Conservation (phyloP, 2,888 invertebrate genomes). For the Maniola hyperantus region DNA sequence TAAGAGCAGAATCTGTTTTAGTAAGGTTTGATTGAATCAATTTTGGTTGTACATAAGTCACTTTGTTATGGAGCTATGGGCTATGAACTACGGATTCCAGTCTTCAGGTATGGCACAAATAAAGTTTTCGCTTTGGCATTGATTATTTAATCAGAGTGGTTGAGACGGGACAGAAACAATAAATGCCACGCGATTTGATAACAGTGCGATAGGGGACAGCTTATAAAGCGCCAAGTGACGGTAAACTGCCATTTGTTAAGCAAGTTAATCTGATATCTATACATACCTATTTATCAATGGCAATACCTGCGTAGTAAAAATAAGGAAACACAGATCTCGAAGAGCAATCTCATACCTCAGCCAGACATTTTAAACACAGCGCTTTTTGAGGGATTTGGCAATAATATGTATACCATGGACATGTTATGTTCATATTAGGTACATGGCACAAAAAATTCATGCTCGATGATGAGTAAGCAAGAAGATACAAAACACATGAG, state of each 20-base stretch:
- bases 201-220: constrained; percentile 68
- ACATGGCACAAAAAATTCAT: too few relatives aligned
- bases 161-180: constrained; percentile 60
- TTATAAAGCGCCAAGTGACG: constrained; percentile 61
- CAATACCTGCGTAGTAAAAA: background rate
- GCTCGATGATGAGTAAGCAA: too few relatives aligned
- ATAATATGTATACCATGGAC: too few relatives aligned
- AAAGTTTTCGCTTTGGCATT: constrained; percentile 30
- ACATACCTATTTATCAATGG: background rate
- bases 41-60: background rate
- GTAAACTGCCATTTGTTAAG: constrained; percentile 1
- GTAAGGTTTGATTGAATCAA: too few relatives aligned
- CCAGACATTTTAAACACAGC: background rate
- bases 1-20: too few relatives aligned
- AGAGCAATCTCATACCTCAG: too few relatives aligned
- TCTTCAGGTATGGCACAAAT: background rate
- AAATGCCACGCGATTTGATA: constrained; percentile 71
- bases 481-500: too few relatives aligned
- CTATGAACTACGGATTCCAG: background rate
- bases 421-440: too few relatives aligned
- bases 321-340: background rate
- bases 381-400: background rate
- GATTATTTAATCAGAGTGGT: constrained; percentile 62
- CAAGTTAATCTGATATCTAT: background rate
- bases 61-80: background rate